Evolutionary conservation across 2,888 invertebrate species (phyloP).

Genomic region (Ichneumoninae sp.): DNA sequence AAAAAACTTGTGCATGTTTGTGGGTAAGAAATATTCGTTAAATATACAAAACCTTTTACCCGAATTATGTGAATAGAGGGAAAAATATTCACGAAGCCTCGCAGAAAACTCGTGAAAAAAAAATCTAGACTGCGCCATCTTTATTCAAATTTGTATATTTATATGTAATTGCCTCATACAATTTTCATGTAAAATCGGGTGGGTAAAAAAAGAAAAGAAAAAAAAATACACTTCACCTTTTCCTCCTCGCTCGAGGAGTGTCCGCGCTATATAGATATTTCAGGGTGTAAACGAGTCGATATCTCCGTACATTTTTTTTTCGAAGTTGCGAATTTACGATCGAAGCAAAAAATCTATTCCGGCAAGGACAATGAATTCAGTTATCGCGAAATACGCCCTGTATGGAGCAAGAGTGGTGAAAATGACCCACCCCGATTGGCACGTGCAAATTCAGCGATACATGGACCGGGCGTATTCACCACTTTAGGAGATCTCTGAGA

Average conservation of each 20-base stretch:
- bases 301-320: not conserved
- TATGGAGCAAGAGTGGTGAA: not conserved
- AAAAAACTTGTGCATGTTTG: slow-evolving; percentile 32
- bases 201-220: not conserved
- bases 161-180: slow-evolving; percentile 52
- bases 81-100: slow-evolving; percentile 44
- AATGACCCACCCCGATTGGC: no score
- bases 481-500: no score
- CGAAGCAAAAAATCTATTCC: slow-evolving; percentile 6
- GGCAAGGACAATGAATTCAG: not conserved
- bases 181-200: slow-evolving; percentile 37
- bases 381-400: not conserved
- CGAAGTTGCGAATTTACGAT: not conserved
- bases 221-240: not conserved
- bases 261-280: not conserved
- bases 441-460: no score
- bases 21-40: slow-evolving; percentile 9
- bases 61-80: slow-evolving; percentile 25
- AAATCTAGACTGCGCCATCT: slow-evolving; percentile 6
- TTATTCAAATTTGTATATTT: slow-evolving; percentile 53
- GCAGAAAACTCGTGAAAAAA: not conserved
- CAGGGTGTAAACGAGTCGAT: not conserved
- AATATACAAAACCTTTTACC: slow-evolving; percentile 4
- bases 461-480: no score
- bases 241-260: not conserved